Percentiles rank a stretch among this genome's conserved stretches.
Evolutionary conservation across 2,113 vertebrate species (phyloP).

Genomic region (Pseudorectes ferrugineus): DNA sequence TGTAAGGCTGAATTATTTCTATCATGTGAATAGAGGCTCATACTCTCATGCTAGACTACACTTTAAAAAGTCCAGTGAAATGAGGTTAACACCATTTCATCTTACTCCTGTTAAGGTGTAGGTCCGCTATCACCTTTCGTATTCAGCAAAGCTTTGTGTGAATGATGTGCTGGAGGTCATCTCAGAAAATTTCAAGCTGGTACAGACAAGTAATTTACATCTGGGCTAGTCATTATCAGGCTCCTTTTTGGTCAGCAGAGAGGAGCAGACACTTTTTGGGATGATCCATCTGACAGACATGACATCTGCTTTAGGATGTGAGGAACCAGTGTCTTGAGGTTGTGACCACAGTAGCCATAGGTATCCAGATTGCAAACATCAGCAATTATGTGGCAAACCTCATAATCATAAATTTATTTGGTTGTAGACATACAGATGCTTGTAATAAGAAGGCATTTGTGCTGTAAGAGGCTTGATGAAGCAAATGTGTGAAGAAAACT

Average conservation of each 20-base stretch:
- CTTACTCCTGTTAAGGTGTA: neutral
- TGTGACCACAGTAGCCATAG: neutral
- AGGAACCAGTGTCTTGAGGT: neutral
- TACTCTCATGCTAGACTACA: neutral
- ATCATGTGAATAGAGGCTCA: neutral
- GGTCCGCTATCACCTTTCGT: neutral
- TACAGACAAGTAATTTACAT: neutral
- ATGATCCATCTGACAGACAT: neutral
- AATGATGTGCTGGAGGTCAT: neutral
- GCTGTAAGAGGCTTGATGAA: neutral
- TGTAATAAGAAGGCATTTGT: neutral
- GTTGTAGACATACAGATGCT: neutral
- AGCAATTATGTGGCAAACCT: neutral
- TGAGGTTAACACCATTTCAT: neutral
- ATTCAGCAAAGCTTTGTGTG: neutral
- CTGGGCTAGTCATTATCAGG: neutral
- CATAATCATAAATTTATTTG: neutral
- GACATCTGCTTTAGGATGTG: neutral
- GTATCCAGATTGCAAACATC: neutral
- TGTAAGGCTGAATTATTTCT: neutral
- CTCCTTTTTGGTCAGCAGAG: neutral
- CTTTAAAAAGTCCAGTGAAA: neutral
- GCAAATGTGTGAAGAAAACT: neutral
- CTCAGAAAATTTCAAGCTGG: neutral
- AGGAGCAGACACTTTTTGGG: neutral